A percentile compares a stretch with the other conserved stretches of the same genome.
phyloP scores from a whole-genome alignment of 2,113 vertebrate species.

The Excalfactoria chinensis region DNA sequence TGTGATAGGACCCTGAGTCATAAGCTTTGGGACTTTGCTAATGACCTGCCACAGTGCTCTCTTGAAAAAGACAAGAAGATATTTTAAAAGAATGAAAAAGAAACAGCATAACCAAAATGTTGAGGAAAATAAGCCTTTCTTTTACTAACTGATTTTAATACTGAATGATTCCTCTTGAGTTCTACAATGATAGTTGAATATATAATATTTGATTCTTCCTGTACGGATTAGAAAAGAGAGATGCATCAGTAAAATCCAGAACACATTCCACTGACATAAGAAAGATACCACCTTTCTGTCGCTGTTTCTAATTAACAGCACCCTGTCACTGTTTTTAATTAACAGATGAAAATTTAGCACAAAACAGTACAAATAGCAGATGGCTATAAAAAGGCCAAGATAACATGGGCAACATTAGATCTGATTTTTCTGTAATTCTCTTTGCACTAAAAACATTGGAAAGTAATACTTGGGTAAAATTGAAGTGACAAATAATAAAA shows the following conservation, averaged over 20 bases:
- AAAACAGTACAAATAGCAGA: conserved; percentile 54
- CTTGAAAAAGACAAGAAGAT: background rate
- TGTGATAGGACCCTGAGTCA: background rate
- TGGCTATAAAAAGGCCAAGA: conserved; percentile 65
- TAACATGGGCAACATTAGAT: conserved; percentile 64
- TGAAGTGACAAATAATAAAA: conserved; percentile 47
- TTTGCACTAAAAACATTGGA: conserved; percentile 57
- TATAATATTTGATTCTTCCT: background rate
- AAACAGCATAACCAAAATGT: background rate
- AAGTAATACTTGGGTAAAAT: conserved; percentile 37
- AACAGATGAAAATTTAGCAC: conserved; percentile 46
- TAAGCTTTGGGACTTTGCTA: accelerated
- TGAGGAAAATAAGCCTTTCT: background rate
- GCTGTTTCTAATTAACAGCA: conserved; percentile 46
- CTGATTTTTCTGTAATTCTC: conserved; percentile 46
- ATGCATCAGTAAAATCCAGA: background rate
- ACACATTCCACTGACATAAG: background rate
- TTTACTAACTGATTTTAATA: background rate
- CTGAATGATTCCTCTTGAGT: background rate
- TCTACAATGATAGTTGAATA: background rate
- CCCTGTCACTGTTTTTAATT: conserved; percentile 43
- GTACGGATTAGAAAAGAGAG: background rate
- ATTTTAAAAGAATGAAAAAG: background rate
- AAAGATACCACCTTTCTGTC: background rate
- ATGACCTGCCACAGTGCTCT: accelerated